Percentiles rank a stretch among this genome's conserved stretches.
Evolutionary conservation across 2,797 vertebrate species (phyloP).

Genomic region (Manis pentadactyla): DNA sequence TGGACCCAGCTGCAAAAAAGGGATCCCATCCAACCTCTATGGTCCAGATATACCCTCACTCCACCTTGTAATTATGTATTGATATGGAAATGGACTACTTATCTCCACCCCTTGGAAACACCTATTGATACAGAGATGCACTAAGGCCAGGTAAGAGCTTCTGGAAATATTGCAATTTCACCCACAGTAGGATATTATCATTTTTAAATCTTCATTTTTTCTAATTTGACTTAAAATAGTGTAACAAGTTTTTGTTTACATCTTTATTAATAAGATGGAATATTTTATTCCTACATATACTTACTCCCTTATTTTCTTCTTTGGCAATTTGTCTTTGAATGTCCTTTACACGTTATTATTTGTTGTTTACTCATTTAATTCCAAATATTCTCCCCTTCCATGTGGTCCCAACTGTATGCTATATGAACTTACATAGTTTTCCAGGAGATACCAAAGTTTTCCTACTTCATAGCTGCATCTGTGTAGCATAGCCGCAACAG

Average conservation of each 20-base stretch:
- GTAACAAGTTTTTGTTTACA: neutral
- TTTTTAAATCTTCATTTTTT: neutral
- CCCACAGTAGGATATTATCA: neutral
- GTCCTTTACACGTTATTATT: neutral
- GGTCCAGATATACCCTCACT: no score
- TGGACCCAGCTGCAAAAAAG: no score
- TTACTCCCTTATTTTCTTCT: neutral
- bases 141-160: no score
- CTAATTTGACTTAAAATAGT: neutral
- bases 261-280: neutral
- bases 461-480: neutral
- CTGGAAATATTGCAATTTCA: no score
- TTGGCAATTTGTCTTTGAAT: neutral
- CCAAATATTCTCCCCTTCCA: neutral
- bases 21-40: no score
- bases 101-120: no score
- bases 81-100: no score
- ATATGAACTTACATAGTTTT: neutral
- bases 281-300: neutral
- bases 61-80: no score
- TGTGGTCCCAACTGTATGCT: neutral
- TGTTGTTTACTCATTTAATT: neutral
- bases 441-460: neutral
- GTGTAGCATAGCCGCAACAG: neutral
- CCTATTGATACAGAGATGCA: no score